Evolutionary conservation across 2,888 invertebrate species (phyloP).

Genomic region (Acrobasis suavella): DNA sequence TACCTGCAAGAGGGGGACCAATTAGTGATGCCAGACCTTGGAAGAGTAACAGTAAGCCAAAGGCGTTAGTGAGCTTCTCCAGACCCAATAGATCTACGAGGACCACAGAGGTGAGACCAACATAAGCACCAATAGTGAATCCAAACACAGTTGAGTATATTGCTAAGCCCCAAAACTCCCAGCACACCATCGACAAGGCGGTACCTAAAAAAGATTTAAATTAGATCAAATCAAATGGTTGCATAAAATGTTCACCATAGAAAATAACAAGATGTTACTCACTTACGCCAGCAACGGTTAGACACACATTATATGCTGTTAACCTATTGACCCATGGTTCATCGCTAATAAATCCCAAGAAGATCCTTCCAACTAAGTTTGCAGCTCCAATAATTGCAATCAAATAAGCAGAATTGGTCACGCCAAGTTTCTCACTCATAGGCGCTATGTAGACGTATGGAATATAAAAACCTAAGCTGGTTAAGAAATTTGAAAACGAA

Average conservation of each 20-base stretch:
- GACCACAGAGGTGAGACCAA: constrained; percentile 97
- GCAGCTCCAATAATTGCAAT: constrained; percentile 92
- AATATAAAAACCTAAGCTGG: constrained; percentile 96
- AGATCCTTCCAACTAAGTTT: constrained; percentile 94
- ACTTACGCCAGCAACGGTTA: constrained; percentile 94
- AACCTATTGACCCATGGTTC: constrained; percentile 96
- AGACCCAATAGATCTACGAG: constrained; percentile 96
- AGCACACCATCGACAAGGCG: constrained; percentile 88
- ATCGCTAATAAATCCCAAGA: constrained; percentile 93
- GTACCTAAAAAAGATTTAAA: constrained; percentile 83
- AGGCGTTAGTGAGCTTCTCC: constrained; percentile 96
- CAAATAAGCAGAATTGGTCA: constrained; percentile 86
- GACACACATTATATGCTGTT: constrained; percentile 93
- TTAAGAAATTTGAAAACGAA: constrained; percentile 95
- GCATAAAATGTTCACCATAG: not conserved
- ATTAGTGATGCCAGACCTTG: constrained; percentile 96
- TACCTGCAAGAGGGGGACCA: constrained; percentile 95
- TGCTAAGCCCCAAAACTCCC: constrained; percentile 87
- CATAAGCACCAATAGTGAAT: constrained; percentile 96
- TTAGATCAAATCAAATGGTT: not conserved
- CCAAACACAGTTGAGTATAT: constrained; percentile 92
- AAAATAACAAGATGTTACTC: constrained; percentile 60
- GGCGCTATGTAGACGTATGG: constrained; percentile 94
- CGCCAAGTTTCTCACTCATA: constrained; percentile 85
- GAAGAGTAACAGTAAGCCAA: constrained; percentile 94